Percentiles rank a stretch among this genome's conserved stretches.
Evolutionary conservation across 2,888 invertebrate species (phyloP).

Genomic region (Polyommatus iphigenia): DNA sequence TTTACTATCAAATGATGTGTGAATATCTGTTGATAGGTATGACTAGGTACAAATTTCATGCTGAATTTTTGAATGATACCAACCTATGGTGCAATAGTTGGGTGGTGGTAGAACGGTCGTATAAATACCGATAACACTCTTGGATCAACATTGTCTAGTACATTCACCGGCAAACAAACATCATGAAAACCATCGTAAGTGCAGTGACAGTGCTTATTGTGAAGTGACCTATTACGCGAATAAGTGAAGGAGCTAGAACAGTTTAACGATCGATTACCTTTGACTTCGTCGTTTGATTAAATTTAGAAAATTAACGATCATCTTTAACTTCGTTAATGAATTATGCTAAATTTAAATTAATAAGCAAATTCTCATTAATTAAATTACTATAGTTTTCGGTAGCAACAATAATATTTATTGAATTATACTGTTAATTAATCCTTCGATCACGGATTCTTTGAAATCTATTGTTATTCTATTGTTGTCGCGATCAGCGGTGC

Average conservation of each 20-base stretch:
- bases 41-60: slow-evolving; percentile 55
- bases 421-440: no score
- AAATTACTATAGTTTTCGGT: no score
- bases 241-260: slow-evolving; percentile 23
- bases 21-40: slow-evolving; percentile 50
- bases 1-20: slow-evolving; percentile 35
- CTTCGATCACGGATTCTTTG: no score
- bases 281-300: neutral
- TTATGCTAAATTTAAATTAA: neutral
- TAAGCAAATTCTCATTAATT: neutral
- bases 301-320: neutral
- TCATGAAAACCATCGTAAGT: slow-evolving; percentile 77
- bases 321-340: neutral
- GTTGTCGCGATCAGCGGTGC: no score
- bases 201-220: slow-evolving; percentile 56
- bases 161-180: slow-evolving; percentile 66
- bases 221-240: slow-evolving; percentile 23
- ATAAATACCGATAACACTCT: slow-evolving; percentile 71
- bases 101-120: slow-evolving; percentile 70
- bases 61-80: slow-evolving; percentile 68
- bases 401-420: no score
- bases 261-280: slow-evolving; percentile 11
- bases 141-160: slow-evolving; percentile 74
- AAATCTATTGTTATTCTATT: no score
- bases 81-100: slow-evolving; percentile 69